phyloP scores from a whole-genome alignment of 2,888 invertebrate genomes.

The Caenorhabditis auriculariae region DNA sequence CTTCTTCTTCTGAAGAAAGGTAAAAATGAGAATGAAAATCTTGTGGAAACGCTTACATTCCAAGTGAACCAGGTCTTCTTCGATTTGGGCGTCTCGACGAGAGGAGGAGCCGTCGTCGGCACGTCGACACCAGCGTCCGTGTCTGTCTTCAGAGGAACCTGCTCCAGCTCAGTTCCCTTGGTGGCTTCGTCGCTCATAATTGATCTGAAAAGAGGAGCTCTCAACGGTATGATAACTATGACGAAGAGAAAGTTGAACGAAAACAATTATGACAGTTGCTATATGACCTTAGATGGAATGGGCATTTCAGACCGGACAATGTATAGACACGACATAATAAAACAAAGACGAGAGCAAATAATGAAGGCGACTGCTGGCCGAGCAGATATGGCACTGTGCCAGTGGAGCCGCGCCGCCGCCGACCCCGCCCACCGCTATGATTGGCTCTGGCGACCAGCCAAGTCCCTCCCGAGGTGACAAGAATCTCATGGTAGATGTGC shows the following conservation, averaged over 20 bases:
- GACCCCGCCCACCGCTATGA: background rate
- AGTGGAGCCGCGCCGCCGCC: constrained; percentile 3
- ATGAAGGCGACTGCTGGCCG: constrained; percentile 4
- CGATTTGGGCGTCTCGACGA: constrained; percentile 21
- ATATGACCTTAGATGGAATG: no score
- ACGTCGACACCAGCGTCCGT: constrained; percentile 32
- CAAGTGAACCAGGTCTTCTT: constrained; percentile 31
- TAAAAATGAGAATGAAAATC: background rate
- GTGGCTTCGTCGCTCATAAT: constrained; percentile 24
- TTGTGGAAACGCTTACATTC: background rate
- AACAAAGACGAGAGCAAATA: constrained; percentile 1
- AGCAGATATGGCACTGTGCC: constrained; percentile 1
- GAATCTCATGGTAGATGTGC: no score
- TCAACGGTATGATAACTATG: background rate
- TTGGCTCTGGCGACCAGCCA: constrained; percentile 7
- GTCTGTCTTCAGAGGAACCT: constrained; percentile 53
- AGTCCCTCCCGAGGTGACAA: constrained; percentile 11
- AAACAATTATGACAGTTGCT: background rate
- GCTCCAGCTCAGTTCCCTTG: constrained; percentile 46
- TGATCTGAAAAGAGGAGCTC: background rate
- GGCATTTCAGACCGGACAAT: background rate
- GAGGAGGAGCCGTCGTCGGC: constrained; percentile 10
- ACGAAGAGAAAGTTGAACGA: background rate
- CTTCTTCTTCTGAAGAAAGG: constrained; percentile 25
- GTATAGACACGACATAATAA: background rate